Evolutionary conservation across 1,140 invertebrate genomes (phyloP), one percentile per base, ranked within the genome.

Genomic region (Anoplophora glabripennis): DNA sequence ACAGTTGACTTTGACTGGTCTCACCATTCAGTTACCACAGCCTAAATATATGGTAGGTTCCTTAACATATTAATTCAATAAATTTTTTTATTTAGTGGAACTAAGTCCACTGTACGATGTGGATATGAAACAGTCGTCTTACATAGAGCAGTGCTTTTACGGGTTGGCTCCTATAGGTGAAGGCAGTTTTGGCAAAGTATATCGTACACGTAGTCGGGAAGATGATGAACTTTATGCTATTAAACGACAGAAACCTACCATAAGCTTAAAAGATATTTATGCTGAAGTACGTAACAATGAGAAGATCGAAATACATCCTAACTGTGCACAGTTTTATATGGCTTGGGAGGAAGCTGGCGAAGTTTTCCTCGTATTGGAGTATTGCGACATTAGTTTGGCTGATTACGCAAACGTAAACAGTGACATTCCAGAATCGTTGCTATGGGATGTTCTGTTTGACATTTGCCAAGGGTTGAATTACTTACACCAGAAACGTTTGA

Each of bases 161-260:
- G 77, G 84, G 33, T 72, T 84, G 37, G 74, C 76, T 15, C 81
- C 82, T 65, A 77, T 90, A 38, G 89, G 89, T 28, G 81, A 82
- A 67, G 89, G 89, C 10, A 88, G 86, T 4, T 90, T 89, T 79
- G 89, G 88, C 41, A 83, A 87, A 67, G 88, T 89, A 0, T 89
- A 82, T 65, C 83, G 84, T 73, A 87, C 85, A 1, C 76, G 75
- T 56, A 84, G 80, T 65, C 83, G 80, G 59, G 82, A 86, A 65
- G 86, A 90, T 78, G 80, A 81, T 1, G 76, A 78, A 40, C 74
- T 79, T 34, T 91, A 89, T 79, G 89, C 89, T 8, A 74, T 86
- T 81, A 28, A 79, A 82, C 47, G 81, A 81, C 62, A 75, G 75
- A 65, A 89, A 83, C 68, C 76, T 78, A 52, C 84, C 83, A 54